Evolutionary conservation across 2,888 invertebrate genomes (phyloP), one percentile per base, ranked within the genome.

Genomic region (Idaea aversata): DNA sequence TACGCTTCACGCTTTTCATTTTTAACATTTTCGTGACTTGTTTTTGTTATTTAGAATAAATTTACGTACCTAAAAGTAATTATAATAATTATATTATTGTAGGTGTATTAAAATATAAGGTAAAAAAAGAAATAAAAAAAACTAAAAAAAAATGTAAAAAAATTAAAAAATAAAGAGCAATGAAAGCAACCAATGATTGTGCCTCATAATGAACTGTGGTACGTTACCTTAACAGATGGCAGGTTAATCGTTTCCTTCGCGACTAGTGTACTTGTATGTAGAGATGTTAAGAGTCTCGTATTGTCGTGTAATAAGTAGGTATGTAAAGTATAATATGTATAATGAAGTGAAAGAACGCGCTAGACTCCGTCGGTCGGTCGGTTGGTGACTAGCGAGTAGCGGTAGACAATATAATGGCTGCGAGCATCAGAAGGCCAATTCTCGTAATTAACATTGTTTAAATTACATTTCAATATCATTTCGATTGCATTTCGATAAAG

Each of bases 21-120:
- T 91, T 89, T 89, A 90, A 86, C 88, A 86, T 88, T 88, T 90
- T 90, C 89, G 90, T 91, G 90, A 90, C 88, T 91, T 88, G 92
- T 93, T 93, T 91, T 89, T 91, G 93, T 92, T 93, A 91, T 91
- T 88, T 93, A 93, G 93, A 87, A 84, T 92, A 93, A 92, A 93
- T 93, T 91, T 93, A 92, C 90, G 91, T 92, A 92, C 91, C 91
- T 91, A 89, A 89, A 88, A 90, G 90, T 90, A 91, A 92, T 91
- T 91, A 91, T 91, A 91, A 90, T 91, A 89, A 91, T 84, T 87
- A 90, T 90, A 91, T 84, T 87, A 90, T 90, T 82, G 84, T 91
- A 91, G 89, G 84, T 82, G 78, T 89, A 87, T 76, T 75, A 74
- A 63, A 66, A 72, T 72, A 10, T 47, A 72, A 70, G 68, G 80